A percentile compares a stretch with the other conserved stretches of the same genome.
phyloP scores from a whole-genome alignment of 2,797 vertebrate species.

The Gambusia yucatana region DNA sequence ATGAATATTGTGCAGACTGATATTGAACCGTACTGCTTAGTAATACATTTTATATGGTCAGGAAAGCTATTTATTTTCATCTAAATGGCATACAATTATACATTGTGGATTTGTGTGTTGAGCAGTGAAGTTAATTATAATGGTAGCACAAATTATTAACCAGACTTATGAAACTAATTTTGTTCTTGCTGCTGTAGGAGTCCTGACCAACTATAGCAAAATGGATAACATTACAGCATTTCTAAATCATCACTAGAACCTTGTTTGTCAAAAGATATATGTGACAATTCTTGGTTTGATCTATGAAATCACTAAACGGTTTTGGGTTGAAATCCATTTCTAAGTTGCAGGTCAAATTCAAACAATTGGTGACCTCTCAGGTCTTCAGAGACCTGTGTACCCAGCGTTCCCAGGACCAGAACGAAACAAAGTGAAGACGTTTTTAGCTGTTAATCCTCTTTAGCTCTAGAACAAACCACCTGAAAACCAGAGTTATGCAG shows the following conservation, averaged over 20 bases:
- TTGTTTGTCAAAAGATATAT: neutral
- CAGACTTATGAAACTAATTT: neutral
- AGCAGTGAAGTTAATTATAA: neutral
- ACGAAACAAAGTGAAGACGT: neutral
- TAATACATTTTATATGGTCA: neutral
- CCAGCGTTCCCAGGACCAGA: neutral
- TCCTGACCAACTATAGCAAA: neutral
- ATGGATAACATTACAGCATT: neutral
- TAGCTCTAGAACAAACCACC: neutral
- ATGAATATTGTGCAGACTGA: too few species aligned
- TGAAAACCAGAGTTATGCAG: neutral
- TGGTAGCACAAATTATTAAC: neutral
- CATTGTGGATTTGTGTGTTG: neutral
- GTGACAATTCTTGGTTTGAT: neutral
- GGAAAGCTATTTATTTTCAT: neutral
- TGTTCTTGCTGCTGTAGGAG: neutral
- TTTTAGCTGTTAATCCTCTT: neutral
- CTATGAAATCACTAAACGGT: neutral
- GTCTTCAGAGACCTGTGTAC: neutral
- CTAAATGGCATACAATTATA: neutral
- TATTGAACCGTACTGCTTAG: neutral
- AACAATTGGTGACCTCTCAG: neutral
- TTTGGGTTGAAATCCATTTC: neutral
- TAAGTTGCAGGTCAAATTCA: neutral
- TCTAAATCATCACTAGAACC: neutral